Conservation (phyloP, 2,113 vertebrate genomes). For the Bujurquina vittata region DNA sequence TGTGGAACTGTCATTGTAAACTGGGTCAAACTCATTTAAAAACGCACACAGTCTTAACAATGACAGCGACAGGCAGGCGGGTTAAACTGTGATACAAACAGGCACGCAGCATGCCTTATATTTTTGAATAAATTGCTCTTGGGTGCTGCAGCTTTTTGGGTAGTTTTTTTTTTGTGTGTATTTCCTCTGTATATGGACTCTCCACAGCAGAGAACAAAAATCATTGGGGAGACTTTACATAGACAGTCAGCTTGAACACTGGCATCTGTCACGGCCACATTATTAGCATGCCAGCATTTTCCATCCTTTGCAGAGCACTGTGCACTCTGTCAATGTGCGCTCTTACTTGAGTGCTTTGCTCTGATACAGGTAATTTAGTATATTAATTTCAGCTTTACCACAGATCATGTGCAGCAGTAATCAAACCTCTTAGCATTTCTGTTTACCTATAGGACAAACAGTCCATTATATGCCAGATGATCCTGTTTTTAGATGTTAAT, state of each 20-base stretch:
- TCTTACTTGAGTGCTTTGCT: constrained; percentile 28
- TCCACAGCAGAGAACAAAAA: constrained; percentile 20
- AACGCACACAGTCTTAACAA: constrained; percentile 29
- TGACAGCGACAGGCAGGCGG: constrained; percentile 41
- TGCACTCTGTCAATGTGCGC: constrained; percentile 43
- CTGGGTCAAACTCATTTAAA: constrained; percentile 68
- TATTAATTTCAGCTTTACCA: constrained; percentile 49
- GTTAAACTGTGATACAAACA: constrained; percentile 42
- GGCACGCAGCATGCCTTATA: constrained; percentile 6
- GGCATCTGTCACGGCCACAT: constrained; percentile 54
- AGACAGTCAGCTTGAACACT: constrained; percentile 45
- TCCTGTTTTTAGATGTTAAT: constrained; percentile 5
- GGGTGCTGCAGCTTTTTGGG: not conserved
- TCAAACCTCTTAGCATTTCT: constrained; percentile 42
- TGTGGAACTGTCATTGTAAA: constrained; percentile 62
- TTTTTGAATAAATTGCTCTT: constrained; percentile 28
- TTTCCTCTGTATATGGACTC: not conserved
- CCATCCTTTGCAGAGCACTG: constrained; percentile 33
- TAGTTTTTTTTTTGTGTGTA: constrained; percentile 1
- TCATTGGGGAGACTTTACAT: constrained; percentile 43
- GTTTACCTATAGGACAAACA: constrained; percentile 30
- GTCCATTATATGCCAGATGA: constrained; percentile 38
- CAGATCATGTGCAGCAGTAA: constrained; percentile 50
- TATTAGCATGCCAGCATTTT: constrained; percentile 56
- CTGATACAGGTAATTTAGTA: constrained; percentile 39